phyloP scores from a whole-genome alignment of 2,113 vertebrate species.

The Heloderma charlesbogerti region DNA sequence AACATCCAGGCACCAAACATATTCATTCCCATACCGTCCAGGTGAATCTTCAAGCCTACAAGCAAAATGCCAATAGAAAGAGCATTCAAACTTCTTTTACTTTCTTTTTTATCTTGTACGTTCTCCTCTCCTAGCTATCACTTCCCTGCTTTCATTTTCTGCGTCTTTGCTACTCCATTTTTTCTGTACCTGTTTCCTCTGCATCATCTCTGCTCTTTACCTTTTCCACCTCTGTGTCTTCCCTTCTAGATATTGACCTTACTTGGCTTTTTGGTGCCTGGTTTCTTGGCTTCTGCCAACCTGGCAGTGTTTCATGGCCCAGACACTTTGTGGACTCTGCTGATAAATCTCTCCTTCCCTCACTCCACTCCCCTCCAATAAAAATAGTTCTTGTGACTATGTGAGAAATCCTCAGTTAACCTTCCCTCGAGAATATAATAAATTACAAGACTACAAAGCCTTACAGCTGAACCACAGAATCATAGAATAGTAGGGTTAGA shows the following conservation, averaged over 20 bases:
- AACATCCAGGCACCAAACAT: no score
- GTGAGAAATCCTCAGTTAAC: slow-evolving; percentile 1
- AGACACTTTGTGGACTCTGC: neutral
- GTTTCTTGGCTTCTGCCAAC: neutral
- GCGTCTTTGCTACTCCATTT: neutral
- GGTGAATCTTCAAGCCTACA: no score
- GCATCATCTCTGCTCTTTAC: neutral
- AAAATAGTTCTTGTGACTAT: neutral
- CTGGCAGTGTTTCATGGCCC: neutral
- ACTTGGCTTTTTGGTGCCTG: neutral
- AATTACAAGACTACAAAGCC: neutral
- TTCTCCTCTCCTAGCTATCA: neutral
- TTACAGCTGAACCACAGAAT: neutral
- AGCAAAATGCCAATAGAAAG: neutral
- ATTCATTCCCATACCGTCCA: no score
- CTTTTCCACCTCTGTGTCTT: neutral
- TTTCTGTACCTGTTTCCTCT: neutral
- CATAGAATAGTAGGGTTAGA: no score
- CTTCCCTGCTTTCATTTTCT: neutral
- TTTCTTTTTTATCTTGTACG: neutral
- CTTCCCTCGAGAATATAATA: neutral
- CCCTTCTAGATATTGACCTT: neutral
- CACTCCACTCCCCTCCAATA: neutral
- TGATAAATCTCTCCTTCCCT: neutral
- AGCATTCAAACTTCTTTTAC: neutral